Conservation (phyloP, 2,888 invertebrate species). For the Tanypteryx hageni region DNA sequence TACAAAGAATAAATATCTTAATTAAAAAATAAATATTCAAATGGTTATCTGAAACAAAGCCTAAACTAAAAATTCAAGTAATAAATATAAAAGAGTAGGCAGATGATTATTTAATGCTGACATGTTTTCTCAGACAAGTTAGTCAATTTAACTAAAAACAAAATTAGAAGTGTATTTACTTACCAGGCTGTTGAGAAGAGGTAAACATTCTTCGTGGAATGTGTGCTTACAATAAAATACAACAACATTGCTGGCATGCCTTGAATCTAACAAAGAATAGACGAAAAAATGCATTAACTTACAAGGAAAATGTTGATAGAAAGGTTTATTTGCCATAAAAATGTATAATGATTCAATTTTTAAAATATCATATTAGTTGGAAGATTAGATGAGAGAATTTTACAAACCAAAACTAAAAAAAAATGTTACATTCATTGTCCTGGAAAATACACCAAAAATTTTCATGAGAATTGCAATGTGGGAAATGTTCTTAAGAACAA, state of each 20-base stretch:
- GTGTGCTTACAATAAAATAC: slow-evolving; percentile 93
- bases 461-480: too few species aligned
- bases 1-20: background rate
- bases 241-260: slow-evolving; percentile 83
- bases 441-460: too few species aligned
- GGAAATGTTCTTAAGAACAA: too few species aligned
- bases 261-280: slow-evolving; percentile 78
- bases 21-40: too few species aligned
- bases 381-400: too few species aligned
- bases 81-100: too few species aligned
- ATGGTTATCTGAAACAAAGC: too few species aligned
- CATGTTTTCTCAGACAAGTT: background rate
- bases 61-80: too few species aligned
- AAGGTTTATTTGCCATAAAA: slow-evolving; percentile 51
- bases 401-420: too few species aligned
- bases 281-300: slow-evolving; percentile 15
- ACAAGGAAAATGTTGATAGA: slow-evolving; percentile 30
- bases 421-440: too few species aligned
- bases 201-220: slow-evolving; percentile 91
- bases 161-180: background rate
- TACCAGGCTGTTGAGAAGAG: slow-evolving; percentile 70
- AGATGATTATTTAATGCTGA: too few species aligned
- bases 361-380: too few species aligned
- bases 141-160: background rate
- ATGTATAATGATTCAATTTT: slow-evolving; percentile 45